Conservation (phyloP, 2,888 invertebrate genomes). For the Clunio marinus region DNA sequence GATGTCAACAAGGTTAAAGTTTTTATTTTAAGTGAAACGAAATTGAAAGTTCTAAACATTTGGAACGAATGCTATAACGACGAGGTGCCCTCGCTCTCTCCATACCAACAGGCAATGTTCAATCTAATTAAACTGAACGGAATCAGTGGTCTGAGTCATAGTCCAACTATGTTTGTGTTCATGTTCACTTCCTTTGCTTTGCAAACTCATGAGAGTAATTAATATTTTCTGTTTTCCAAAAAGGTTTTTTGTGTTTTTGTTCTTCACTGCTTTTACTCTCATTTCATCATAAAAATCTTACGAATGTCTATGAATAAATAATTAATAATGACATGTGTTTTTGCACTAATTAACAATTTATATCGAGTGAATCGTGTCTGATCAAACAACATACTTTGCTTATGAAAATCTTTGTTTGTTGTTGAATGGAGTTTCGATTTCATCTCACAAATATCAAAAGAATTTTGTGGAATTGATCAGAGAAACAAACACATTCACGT, state of each 20-base stretch:
- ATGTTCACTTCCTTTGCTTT: no score
- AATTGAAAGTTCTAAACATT: no score
- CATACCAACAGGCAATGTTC: background rate
- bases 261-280: background rate
- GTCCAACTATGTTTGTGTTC: background rate
- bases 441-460: background rate
- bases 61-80: no score
- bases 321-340: conserved; percentile 21
- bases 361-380: background rate
- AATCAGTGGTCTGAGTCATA: background rate
- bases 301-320: background rate
- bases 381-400: no score
- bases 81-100: no score
- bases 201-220: background rate
- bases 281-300: background rate
- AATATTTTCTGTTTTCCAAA: no score
- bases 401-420: background rate
- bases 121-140: background rate
- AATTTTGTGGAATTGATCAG: background rate
- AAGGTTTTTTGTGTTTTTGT: no score
- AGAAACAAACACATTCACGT: background rate
- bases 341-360: background rate
- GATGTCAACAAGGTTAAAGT: no score
- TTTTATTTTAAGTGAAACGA: background rate
- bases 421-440: background rate